Evolutionary conservation across 1,140 invertebrate species (phyloP).

Genomic region (Sitobion miscanthi): DNA sequence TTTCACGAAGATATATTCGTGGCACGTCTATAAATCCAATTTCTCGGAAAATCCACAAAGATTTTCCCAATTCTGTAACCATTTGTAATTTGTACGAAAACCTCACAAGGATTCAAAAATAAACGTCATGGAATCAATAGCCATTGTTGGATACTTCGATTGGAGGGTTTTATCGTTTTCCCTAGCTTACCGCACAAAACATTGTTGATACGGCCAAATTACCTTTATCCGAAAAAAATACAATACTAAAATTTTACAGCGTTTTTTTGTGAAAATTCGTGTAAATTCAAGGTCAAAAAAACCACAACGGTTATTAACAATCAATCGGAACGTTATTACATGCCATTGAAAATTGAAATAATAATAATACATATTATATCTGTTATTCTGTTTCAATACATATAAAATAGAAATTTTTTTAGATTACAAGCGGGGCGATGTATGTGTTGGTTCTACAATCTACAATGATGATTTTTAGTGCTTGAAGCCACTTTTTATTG

Average conservation of each 20-base stretch:
- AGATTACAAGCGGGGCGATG: not conserved
- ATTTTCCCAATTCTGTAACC: not conserved
- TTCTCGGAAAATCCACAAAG: not conserved
- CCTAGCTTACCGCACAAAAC: not conserved
- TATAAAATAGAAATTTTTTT: not conserved
- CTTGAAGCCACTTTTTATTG: not conserved
- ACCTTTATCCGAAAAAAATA: not conserved
- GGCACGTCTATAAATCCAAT: not conserved
- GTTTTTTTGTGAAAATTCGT: not conserved
- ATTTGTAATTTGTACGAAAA: not conserved
- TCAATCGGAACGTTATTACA: not conserved
- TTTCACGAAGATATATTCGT: not conserved
- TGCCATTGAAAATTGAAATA: not conserved
- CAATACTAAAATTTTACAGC: not conserved
- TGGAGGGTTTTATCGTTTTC: not conserved
- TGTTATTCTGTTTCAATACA: not conserved
- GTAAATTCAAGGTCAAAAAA: constrained; percentile 10
- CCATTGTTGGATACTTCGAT: not conserved
- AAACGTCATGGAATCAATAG: not conserved
- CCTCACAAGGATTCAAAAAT: not conserved
- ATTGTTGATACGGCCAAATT: not conserved
- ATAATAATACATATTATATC: not conserved
- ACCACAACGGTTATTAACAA: not conserved
- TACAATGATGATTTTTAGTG: not conserved
- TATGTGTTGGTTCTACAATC: not conserved